Evolutionary conservation across 2,888 invertebrate species (phyloP).

Genomic region (Diploptera punctata): DNA sequence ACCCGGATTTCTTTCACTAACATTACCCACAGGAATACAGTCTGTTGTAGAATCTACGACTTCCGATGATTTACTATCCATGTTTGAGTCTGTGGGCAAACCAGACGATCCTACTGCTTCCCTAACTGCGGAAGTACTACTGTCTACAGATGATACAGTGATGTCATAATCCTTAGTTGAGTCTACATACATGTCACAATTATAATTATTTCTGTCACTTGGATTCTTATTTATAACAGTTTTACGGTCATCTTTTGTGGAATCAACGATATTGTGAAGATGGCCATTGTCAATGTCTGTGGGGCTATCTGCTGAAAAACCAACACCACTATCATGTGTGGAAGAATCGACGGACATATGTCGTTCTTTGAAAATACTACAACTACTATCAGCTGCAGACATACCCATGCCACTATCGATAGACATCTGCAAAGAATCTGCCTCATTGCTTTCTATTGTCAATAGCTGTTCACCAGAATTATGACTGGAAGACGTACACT

Average conservation of each 20-base stretch:
- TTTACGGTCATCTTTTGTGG: neutral
- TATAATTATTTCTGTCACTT: neutral
- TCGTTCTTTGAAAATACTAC: slow-evolving; percentile 36
- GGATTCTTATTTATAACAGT: too few relatives aligned
- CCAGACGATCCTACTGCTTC: neutral
- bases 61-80: neutral
- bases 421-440: slow-evolving; percentile 38
- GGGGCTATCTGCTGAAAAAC: slow-evolving; percentile 37
- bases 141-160: neutral
- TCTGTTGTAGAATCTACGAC: slow-evolving; percentile 9
- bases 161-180: slow-evolving; percentile 8
- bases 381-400: slow-evolving; percentile 32
- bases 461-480: neutral
- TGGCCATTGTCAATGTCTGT: slow-evolving; percentile 22
- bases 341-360: slow-evolving; percentile 43
- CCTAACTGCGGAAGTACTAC: neutral
- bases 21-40: neutral
- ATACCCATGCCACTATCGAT: slow-evolving; percentile 40
- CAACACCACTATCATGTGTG: slow-evolving; percentile 40
- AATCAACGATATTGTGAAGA: neutral
- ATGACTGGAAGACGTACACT: slow-evolving; percentile 11
- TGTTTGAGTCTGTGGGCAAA: neutral
- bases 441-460: slow-evolving; percentile 27
- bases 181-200: neutral
- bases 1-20: neutral